Evolutionary conservation across 2,888 invertebrate species (phyloP).

Genomic region (Cerastis rubricosa): DNA sequence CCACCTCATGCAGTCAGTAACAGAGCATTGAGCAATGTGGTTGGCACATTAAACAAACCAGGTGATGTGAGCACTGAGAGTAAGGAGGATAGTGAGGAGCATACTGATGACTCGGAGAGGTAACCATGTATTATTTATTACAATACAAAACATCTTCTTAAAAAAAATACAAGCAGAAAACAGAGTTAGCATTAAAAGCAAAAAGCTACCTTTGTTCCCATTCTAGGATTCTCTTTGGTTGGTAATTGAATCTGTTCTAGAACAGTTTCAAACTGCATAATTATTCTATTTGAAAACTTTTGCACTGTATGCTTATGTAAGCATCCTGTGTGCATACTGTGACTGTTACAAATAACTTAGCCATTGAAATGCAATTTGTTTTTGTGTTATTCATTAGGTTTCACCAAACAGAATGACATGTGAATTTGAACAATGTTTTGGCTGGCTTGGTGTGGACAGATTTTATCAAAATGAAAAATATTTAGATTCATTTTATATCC

Average conservation of each 20-base stretch:
- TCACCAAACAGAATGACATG: conserved; percentile 1
- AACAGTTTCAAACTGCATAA: background rate
- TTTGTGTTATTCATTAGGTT: conserved; percentile 18
- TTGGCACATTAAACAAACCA: conserved; percentile 81
- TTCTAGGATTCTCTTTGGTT: background rate
- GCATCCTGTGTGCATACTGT: too few species aligned
- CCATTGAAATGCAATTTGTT: conserved; percentile 5
- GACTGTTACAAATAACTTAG: conserved; percentile 11
- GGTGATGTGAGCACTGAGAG: conserved; percentile 77
- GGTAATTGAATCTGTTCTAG: background rate
- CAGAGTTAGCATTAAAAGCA: background rate
- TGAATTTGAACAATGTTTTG: background rate
- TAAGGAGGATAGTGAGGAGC: conserved; percentile 82
- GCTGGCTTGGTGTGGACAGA: background rate
- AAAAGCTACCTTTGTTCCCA: background rate
- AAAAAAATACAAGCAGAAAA: too few species aligned
- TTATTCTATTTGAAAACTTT: conserved; percentile 1
- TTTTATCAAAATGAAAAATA: background rate
- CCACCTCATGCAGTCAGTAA: conserved; percentile 80
- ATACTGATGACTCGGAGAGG: conserved; percentile 85
- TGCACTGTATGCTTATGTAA: too few species aligned
- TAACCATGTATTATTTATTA: conserved; percentile 55
- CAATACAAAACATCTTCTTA: background rate
- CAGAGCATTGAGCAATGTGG: conserved; percentile 83
- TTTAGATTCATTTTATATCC: background rate